Percentiles rank a stretch among this genome's conserved stretches.
These are phyloP conservation scores for Drosophila auraria DNA, from an alignment of 1,140 invertebrate genomes.

Conservation along the genomic window DNA sequence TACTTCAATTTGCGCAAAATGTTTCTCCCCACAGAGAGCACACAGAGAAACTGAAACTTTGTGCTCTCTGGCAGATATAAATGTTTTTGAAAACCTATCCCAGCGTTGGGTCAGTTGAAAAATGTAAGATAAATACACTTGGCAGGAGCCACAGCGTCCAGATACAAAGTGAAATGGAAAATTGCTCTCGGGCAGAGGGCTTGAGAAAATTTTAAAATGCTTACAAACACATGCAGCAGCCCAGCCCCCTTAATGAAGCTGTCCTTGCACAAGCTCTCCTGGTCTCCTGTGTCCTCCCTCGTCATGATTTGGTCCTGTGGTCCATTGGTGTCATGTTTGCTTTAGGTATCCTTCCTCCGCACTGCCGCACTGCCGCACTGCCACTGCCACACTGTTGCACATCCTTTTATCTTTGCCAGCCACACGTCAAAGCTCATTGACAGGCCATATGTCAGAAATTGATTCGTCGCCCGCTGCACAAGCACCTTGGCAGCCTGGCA, in stretches of 20 bases:
- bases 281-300: neutral
- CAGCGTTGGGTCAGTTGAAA: conserved; percentile 63
- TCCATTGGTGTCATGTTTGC: conserved; percentile 48
- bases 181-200: conserved; percentile 12
- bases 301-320: conserved; percentile 35
- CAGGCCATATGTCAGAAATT: conserved; percentile 60
- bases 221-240: conserved; percentile 23
- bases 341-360: conserved; percentile 12
- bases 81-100: conserved; percentile 8
- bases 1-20: conserved; percentile 80
- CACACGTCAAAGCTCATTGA: conserved; percentile 54
- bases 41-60: conserved; percentile 13
- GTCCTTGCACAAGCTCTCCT: conserved; percentile 3
- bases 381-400: conserved; percentile 37
- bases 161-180: conserved; percentile 71
- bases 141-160: conserved; percentile 5
- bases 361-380: conserved; percentile 34
- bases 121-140: conserved; percentile 72
- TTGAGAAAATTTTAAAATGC: conserved; percentile 65
- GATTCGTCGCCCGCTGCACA: conserved; percentile 41
- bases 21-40: conserved; percentile 27
- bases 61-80: neutral
- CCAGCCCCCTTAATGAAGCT: conserved; percentile 61
- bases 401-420: conserved; percentile 46
- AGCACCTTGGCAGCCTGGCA: neutral